Percentiles rank a stretch among this genome's conserved stretches.
phyloP scores from a whole-genome alignment of 92 coral and sea anemone genomes.

The Palythoa caribaeorum region DNA sequence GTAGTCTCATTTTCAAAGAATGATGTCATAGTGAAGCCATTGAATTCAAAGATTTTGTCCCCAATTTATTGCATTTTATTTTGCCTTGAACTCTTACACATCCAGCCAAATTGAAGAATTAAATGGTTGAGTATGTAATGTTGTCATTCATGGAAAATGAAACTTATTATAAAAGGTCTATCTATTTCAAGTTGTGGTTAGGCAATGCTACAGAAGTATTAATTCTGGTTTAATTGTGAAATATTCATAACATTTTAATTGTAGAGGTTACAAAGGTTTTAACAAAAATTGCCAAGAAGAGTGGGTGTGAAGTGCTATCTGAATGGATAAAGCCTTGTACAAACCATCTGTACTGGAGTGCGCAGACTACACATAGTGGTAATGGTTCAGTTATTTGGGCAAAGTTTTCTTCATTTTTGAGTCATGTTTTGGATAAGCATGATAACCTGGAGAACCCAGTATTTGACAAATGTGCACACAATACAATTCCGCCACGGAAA shows the following conservation, averaged over 20 bases:
- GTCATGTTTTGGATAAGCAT: constrained; percentile 54
- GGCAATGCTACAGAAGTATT: too few relatives aligned
- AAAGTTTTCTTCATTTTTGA: constrained; percentile 45
- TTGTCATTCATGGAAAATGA: too few relatives aligned
- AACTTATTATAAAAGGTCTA: too few relatives aligned
- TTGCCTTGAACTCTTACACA: too few relatives aligned
- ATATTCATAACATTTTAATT: background rate
- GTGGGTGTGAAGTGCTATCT: constrained; percentile 51
- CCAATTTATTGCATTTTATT: too few relatives aligned
- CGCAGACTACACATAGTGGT: constrained; percentile 50
- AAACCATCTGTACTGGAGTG: constrained; percentile 68
- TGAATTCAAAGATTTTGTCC: too few relatives aligned
- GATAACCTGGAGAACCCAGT: constrained; percentile 34
- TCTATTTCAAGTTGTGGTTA: too few relatives aligned
- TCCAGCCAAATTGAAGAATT: too few relatives aligned
- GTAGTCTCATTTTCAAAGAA: too few relatives aligned
- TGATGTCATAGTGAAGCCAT: too few relatives aligned
- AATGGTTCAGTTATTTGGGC: constrained; percentile 51
- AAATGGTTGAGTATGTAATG: too few relatives aligned
- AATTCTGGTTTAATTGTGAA: background rate
- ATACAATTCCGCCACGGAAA: constrained; percentile 45
- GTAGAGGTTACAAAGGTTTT: constrained; percentile 41
- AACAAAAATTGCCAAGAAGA: constrained; percentile 50
- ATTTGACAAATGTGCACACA: constrained; percentile 52
- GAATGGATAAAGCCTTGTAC: constrained; percentile 66